Evolutionary conservation across 2,888 invertebrate genomes (phyloP), one percentile per base, ranked within the genome.

Genomic region (Cheilosia urbana): DNA sequence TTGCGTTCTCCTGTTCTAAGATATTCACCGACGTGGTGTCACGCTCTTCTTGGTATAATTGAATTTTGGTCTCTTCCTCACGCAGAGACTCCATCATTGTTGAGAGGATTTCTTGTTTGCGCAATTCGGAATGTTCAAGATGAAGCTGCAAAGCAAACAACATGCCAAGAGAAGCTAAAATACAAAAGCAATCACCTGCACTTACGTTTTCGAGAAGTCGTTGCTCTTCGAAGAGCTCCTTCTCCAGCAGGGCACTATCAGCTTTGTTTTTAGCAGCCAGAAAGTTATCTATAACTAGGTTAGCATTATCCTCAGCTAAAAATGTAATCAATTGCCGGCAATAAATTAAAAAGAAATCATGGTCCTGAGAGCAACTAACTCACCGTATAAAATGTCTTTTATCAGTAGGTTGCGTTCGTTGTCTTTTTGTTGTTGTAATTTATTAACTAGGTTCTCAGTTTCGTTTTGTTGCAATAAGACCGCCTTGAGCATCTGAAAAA

Each of bases 71-170:
- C 82, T 94, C 93, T 90, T 96, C 96, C 90, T 96, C 95, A 87
- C 94, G 94, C 55, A 96, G 92, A 47, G 96, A 92, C 88, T 93
- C 93, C 90, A 95, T 94, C 96, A 96, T 96, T 58, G 95, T 95
- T 89, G 93, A 94, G 58, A 96, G 92, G 69, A 96, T 94, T 91
- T 96, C 96, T 89, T 94, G 93, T 90, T 95, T 95, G 87, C 94
- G 94, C 40, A 96, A 91, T 89, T 93, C 91, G 79, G 91, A 91
- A 88, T 93, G 92, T 87, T 93, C 91, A 17, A 92, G 90, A 79
- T 93, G 92, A 79, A 91, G 68, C 82, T 89, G 72, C 19, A 75
- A 78, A 13, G 19, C 30, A 53, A 5, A 42, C 24, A 5, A 37
- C 2, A 21, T 62, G n/a, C 13, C 13, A 37, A 37, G 4, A 13